Evolutionary conservation across 2,113 vertebrate species (phyloP), one percentile per base, ranked within the genome.

Genomic region (Phalacrocorax pelagicus): DNA sequence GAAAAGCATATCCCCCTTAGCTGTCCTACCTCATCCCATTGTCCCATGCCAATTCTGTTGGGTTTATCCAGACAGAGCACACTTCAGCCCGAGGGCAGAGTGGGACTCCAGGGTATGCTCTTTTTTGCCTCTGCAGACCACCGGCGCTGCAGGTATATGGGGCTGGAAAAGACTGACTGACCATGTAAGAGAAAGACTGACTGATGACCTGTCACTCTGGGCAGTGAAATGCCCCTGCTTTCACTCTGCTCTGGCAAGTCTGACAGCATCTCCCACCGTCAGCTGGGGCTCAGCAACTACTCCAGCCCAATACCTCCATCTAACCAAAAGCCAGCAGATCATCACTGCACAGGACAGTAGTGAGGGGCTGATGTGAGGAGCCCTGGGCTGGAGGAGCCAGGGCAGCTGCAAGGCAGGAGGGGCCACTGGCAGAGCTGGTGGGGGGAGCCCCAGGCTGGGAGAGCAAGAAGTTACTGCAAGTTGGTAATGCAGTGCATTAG

Each of bases 351-450:
- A 30, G 49, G 11, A 65, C 6, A 47, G 29, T 1, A 63, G 32
- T 7, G 42, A 75, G 16, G 36, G 38, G 14, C 21, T 54, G 73
- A 24, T 51, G 40, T 12, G 16, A 27, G 32, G 38, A 66, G 1
- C 32, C 4, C 6, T 34, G 62, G 47, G n/a, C 36, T 82, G 78
- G 61, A 54, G 52, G 32, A 84, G 16, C 26, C 0, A 0, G 4
- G 2, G 11, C 15, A 8, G 12, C 36, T 85, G 32, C 42, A 59
- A 82, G 12, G 12, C 42, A 79, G 73, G 29, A 87, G 49, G 3
- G 6, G 6, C 13, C 73, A 82, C 23, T 65, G 44, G 38, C 79
- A 79, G 54, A 65, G 13, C 14, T 34, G 18, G 22, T 14, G 23
- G 75, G 29, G 49, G 27, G 17, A 90, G 1, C 22, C 32, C n/a